phyloP scores from a whole-genome alignment of 2,888 invertebrate genomes.

The Ceriagrion tenellum region DNA sequence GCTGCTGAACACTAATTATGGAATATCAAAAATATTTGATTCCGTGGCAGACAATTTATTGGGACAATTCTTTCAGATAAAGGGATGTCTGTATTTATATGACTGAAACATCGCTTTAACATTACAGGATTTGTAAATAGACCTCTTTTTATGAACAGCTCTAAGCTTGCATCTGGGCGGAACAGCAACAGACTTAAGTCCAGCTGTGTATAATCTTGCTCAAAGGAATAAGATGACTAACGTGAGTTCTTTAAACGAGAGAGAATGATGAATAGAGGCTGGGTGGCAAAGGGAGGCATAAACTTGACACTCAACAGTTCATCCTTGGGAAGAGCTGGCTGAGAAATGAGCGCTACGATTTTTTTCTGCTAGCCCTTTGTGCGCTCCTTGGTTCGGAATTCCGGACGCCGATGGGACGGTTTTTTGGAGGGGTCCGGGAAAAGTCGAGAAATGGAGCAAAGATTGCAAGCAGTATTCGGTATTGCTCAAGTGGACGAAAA shows the following conservation, averaged over 20 bases:
- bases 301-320: slow-evolving; percentile 51
- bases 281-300: neutral
- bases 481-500: neutral
- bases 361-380: neutral
- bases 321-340: neutral
- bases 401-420: neutral
- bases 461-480: neutral
- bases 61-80: neutral
- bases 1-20: no score
- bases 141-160: neutral
- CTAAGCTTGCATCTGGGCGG: neutral
- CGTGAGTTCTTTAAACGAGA: neutral
- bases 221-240: neutral
- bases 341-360: slow-evolving; percentile 37
- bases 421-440: neutral
- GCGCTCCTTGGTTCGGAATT: neutral
- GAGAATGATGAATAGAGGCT: neutral
- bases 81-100: neutral
- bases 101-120: neutral
- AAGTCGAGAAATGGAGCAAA: neutral
- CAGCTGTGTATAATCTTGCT: neutral
- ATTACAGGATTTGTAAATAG: neutral
- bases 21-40: neutral
- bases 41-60: neutral
- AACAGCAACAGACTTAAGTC: neutral